Evolutionary conservation across 2,888 invertebrate genomes (phyloP).

Genomic region (Zeuzera pyrina): DNA sequence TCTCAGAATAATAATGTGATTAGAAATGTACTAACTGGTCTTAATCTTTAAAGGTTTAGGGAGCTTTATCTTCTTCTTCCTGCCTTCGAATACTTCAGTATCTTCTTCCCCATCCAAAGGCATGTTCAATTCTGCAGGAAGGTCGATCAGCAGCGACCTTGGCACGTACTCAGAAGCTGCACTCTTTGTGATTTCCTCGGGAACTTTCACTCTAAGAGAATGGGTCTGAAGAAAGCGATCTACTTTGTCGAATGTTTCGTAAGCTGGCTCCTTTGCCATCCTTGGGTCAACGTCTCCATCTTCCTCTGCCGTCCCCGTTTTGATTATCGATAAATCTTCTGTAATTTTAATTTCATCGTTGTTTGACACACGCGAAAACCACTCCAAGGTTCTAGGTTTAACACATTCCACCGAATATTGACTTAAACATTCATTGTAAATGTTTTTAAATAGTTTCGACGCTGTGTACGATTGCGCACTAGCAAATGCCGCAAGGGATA

Average conservation of each 20-base stretch:
- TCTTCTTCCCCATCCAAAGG: slow-evolving; percentile 77
- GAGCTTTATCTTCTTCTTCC: slow-evolving; percentile 67
- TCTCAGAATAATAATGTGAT: neutral
- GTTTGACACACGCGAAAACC: slow-evolving; percentile 78
- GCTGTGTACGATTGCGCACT: slow-evolving; percentile 69
- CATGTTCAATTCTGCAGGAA: slow-evolving; percentile 79
- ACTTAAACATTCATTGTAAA: slow-evolving; percentile 79
- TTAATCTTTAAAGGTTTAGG: slow-evolving; percentile 67
- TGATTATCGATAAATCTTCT: slow-evolving; percentile 81
- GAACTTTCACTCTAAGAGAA: slow-evolving; percentile 82
- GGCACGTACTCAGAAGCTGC: slow-evolving; percentile 75
- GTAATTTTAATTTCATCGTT: slow-evolving; percentile 82
- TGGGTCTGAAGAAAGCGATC: slow-evolving; percentile 84
- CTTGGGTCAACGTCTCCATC: slow-evolving; percentile 51
- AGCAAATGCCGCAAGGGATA: slow-evolving; percentile 44
- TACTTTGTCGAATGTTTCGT: slow-evolving; percentile 79
- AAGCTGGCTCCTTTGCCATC: slow-evolving; percentile 66
- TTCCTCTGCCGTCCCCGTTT: slow-evolving; percentile 67
- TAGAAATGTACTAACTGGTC: slow-evolving; percentile 44
- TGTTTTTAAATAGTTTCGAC: slow-evolving; percentile 75
- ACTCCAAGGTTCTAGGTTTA: slow-evolving; percentile 83
- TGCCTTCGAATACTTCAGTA: slow-evolving; percentile 56
- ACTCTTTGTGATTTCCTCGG: slow-evolving; percentile 74
- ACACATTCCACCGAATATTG: slow-evolving; percentile 82
- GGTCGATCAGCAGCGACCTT: slow-evolving; percentile 73